Base-by-base conservation (phyloP, 1,140 invertebrate species). In the Brachionus asplanchnoidis region DNA sequence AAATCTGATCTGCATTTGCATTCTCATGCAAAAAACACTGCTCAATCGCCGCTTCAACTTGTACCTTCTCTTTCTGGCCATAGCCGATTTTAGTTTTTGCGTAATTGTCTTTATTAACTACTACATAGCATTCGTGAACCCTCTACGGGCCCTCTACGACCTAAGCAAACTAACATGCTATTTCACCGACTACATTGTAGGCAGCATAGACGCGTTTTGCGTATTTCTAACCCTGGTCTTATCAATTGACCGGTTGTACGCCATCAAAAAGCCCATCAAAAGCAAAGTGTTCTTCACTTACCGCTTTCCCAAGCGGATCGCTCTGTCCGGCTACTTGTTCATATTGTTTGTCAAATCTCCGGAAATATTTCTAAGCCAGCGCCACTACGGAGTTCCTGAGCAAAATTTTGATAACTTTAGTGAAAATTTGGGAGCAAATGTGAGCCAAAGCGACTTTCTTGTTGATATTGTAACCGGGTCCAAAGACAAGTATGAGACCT, bases 101-200 rank as follows among this genome's bases (percentile, higher is more conserved):
- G 4, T 82, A 20, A 82, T 82, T 82, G 79, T 82, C 42, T 65
- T 68, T 23, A 82, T 82, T 20, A 82, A 82, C 40, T 82, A 82
- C 42, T 82, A 68, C 36, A 82, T 82, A 20, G 79, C 60, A n/a
- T 68, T 32, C 36, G 60, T 32, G n/a, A 82, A 82, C 14, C 79
- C 79, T 23, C n/a, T 6, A 32, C 36, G 28, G 36, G 79, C 79
- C 0, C 23, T 82, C 8, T 82, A 82, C 40, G 79, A 82, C 36
- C 32, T 82, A 26, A 82, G 65, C 23, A 68, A 42, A 44, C 8
- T 82, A 42, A 82, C 79, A 60, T 82, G 79, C 53, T 82, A 82
- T 20, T 82, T 82, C 20, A 82, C 79, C 14, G 79, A 82, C 32
- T 82, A 65, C 60, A 40, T 82, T 23, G 65, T 82, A 2, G 42